Conservation (phyloP, 2,888 invertebrate species). For the Drosophila melanosoma region DNA sequence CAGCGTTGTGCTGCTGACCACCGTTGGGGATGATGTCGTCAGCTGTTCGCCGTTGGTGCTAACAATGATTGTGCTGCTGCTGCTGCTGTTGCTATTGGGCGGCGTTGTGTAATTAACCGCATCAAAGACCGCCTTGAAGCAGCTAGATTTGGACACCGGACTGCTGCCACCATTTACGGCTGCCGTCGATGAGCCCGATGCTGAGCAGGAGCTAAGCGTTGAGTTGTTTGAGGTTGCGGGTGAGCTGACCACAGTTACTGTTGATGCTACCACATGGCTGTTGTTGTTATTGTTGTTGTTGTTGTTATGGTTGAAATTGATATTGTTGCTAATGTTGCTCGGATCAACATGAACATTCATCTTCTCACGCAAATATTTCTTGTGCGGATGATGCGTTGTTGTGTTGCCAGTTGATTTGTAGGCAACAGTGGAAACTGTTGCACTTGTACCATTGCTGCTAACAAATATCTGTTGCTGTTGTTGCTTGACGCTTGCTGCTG, state of each 20-base stretch:
- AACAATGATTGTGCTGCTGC: constrained; percentile 14
- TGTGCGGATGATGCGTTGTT: constrained; percentile 84
- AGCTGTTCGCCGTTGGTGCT: constrained; percentile 31
- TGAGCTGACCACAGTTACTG: constrained; percentile 82
- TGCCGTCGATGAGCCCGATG: constrained; percentile 76
- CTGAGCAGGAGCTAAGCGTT: constrained; percentile 64
- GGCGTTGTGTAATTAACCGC: constrained; percentile 59
- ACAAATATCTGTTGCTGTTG: constrained; percentile 57
- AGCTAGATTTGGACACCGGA: constrained; percentile 69
- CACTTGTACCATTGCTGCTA: constrained; percentile 61
- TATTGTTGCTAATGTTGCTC: constrained; percentile 46
- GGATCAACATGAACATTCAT: constrained; percentile 84
- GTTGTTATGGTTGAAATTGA: constrained; percentile 6
- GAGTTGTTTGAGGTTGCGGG: constrained; percentile 82
- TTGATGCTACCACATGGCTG: constrained; percentile 67
- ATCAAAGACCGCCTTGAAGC: constrained; percentile 61
- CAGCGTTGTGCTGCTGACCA: constrained; percentile 50
- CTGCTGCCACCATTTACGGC: constrained; percentile 82
- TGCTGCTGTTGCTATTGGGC: constrained; percentile 30
- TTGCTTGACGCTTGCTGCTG: constrained; percentile 43
- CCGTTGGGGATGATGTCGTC: constrained; percentile 36
- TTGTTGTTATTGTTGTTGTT: constrained; percentile 37
- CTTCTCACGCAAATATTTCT: constrained; percentile 85
- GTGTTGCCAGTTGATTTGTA: constrained; percentile 62
- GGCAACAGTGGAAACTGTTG: constrained; percentile 20